These are phyloP conservation scores for Xestia xanthographa DNA, from an alignment of 2,888 invertebrate genomes.

Conservation along the genomic window DNA sequence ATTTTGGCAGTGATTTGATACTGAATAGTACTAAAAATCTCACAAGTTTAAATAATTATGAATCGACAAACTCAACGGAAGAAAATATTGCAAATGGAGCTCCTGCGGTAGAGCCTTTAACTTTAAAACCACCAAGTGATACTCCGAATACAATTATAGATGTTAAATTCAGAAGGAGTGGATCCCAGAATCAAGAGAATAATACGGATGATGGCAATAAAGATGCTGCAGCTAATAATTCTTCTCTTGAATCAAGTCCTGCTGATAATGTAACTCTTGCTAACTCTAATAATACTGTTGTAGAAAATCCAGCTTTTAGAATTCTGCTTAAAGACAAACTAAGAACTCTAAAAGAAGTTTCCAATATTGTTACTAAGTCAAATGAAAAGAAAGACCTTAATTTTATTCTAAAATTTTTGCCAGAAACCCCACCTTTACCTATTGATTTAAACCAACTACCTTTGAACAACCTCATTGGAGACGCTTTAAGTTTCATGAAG, in stretches of 20 bases:
- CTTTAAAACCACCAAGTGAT: background rate
- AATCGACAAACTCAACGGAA: too few species aligned
- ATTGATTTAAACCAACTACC: constrained; percentile 28
- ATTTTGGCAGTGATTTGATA: background rate
- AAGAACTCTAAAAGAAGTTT: background rate
- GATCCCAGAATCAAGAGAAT: background rate
- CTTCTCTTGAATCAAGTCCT: background rate
- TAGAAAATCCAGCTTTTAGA: background rate
- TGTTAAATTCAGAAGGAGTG: constrained; percentile 13
- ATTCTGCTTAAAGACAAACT: constrained; percentile 3
- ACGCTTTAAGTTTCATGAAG: constrained; percentile 22
- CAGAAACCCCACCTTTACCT: background rate
- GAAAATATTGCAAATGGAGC: too few species aligned
- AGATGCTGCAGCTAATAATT: background rate
- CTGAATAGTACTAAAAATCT: background rate
- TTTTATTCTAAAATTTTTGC: background rate
- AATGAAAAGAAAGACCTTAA: background rate
- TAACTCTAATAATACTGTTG: background rate
- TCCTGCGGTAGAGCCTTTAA: background rate
- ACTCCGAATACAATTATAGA: background rate
- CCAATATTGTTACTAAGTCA: background rate
- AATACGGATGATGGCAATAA: background rate
- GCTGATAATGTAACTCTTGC: background rate
- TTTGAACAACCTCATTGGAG: constrained; percentile 2
- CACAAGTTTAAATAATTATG: background rate